phyloP scores from a whole-genome alignment of 2,888 invertebrate species.

The Alviniconcha strummeri region DNA sequence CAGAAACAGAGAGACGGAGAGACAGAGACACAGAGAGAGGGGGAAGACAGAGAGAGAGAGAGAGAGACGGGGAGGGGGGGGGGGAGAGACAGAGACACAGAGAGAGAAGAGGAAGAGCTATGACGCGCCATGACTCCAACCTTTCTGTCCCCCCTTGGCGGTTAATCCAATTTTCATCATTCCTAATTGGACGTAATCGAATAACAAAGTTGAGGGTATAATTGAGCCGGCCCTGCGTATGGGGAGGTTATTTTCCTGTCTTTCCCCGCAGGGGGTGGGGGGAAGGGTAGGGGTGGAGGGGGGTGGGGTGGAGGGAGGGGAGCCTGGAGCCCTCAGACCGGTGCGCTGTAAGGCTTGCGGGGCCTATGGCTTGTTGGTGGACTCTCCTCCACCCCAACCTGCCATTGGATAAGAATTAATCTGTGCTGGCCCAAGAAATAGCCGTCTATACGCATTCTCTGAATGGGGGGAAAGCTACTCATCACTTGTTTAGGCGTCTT shows the following conservation, averaged over 20 bases:
- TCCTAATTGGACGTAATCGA: conserved; percentile 38
- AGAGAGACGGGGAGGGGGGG: neutral
- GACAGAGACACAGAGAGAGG: neutral
- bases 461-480: too few species aligned
- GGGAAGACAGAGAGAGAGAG: neutral
- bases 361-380: too few species aligned
- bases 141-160: conserved; percentile 14
- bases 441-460: too few species aligned
- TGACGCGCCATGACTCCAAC: conserved; percentile 17
- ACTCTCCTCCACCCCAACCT: too few species aligned
- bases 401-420: too few species aligned
- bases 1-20: neutral
- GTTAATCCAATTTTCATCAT: conserved; percentile 43
- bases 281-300: neutral
- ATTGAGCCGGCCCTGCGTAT: conserved; percentile 29
- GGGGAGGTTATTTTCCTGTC: conserved; percentile 10
- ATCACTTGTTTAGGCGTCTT: too few species aligned
- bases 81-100: neutral
- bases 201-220: conserved; percentile 41
- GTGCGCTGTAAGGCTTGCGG: neutral
- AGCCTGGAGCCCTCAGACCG: neutral
- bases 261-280: neutral
- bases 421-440: too few species aligned
- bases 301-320: too few species aligned
- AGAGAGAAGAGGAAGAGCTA: neutral